phyloP scores from a whole-genome alignment of 2,113 vertebrate species.

The Synodontis membranacea region DNA sequence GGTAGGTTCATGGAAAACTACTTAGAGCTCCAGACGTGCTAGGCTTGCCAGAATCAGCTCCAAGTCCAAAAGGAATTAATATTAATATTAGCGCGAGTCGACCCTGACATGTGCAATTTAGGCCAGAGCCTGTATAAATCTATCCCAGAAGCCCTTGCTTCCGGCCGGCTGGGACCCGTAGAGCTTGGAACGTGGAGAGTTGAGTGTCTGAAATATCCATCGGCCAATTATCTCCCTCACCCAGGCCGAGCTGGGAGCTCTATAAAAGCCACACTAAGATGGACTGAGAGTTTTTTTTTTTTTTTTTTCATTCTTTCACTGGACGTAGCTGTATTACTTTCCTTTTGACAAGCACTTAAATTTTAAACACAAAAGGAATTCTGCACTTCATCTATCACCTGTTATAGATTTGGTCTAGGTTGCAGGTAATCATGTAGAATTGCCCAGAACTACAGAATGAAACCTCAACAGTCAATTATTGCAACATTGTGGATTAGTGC shows the following conservation, averaged over 20 bases:
- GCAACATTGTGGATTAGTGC: conserved; percentile 13
- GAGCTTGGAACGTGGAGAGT: conserved; percentile 45
- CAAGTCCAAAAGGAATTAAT: conserved; percentile 69
- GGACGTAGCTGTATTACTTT: conserved; percentile 33
- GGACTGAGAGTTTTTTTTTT: conserved; percentile 13
- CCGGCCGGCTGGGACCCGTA: conserved; percentile 64
- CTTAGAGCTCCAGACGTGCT: conserved; percentile 66
- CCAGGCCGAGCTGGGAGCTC: conserved; percentile 34
- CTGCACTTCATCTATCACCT: conserved; percentile 49
- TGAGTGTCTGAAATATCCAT: conserved; percentile 61
- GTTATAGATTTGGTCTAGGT: conserved; percentile 52
- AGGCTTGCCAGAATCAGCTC: conserved; percentile 67
- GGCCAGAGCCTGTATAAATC: conserved; percentile 69
- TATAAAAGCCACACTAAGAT: conserved; percentile 51
- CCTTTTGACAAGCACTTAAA: conserved; percentile 51
- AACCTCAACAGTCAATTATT: conserved; percentile 30
- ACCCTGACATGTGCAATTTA: conserved; percentile 72
- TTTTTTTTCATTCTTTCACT: conserved; percentile 31
- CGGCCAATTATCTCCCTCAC: conserved; percentile 56
- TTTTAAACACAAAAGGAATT: conserved; percentile 52
- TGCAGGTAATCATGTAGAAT: conserved; percentile 46
- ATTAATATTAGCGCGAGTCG: conserved; percentile 72
- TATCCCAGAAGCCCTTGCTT: conserved; percentile 69
- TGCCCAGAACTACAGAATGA: conserved; percentile 35
- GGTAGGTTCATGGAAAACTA: conserved; percentile 72